Conservation (phyloP, 2,797 vertebrate species). For the Megaceryle alcyon region DNA sequence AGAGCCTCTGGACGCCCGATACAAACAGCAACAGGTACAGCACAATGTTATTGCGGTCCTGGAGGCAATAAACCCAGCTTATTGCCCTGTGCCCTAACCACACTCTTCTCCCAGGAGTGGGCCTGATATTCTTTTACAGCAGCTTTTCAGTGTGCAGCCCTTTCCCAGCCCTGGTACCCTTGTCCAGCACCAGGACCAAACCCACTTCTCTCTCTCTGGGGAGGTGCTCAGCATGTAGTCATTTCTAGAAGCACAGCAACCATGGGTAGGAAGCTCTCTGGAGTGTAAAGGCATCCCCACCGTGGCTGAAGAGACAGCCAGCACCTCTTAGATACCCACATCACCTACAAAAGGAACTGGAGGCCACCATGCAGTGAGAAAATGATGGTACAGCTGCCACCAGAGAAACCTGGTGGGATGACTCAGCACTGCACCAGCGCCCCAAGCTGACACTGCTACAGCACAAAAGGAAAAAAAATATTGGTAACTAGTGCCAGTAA, state of each 20-base stretch:
- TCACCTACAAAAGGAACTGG: neutral
- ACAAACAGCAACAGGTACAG: neutral
- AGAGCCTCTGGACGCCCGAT: accelerated
- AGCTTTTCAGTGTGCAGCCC: neutral
- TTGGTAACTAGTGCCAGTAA: constrained; percentile 23
- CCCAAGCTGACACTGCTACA: constrained; percentile 15
- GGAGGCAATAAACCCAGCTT: neutral
- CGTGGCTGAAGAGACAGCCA: neutral
- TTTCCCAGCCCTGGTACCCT: neutral
- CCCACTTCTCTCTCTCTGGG: neutral
- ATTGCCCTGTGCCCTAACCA: neutral
- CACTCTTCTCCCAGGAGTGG: neutral
- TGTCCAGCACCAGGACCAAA: neutral
- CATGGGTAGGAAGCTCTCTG: neutral
- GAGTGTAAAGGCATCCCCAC: neutral
- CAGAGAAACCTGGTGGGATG: no score
- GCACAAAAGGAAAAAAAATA: constrained; percentile 45
- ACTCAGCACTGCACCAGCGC: neutral
- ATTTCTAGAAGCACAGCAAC: neutral
- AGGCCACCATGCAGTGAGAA: no score
- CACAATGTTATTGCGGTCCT: neutral
- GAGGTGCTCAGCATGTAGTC: neutral
- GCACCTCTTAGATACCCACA: neutral
- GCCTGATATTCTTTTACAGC: neutral
- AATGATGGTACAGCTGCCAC: no score